Conservation (phyloP, 2,113 vertebrate species). For the Arenaria interpres region DNA sequence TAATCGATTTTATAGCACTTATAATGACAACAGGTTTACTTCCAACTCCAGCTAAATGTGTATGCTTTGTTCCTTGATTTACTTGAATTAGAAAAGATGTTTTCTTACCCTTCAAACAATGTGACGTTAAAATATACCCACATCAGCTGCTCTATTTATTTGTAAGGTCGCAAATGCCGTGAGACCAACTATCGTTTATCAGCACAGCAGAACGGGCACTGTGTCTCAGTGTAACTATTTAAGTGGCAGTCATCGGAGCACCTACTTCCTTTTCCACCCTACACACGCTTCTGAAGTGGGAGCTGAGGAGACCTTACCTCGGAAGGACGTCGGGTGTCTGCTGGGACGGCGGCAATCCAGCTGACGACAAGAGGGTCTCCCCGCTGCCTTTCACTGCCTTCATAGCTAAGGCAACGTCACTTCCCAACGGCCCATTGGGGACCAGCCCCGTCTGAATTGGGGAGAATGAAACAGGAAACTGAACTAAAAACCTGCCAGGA, state of each 20-base stretch:
- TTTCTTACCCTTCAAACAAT: background rate
- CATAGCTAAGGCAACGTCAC: constrained; percentile 62
- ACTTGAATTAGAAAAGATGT: background rate
- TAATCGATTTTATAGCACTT: background rate
- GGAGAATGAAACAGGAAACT: background rate
- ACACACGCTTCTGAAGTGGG: background rate
- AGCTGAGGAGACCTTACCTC: constrained; percentile 75
- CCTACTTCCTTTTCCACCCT: background rate
- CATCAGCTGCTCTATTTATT: background rate
- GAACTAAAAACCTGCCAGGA: background rate
- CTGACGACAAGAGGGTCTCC: constrained; percentile 15
- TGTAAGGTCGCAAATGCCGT: background rate
- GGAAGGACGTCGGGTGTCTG: constrained; percentile 69
- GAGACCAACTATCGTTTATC: background rate
- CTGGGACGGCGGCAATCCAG: constrained; percentile 69
- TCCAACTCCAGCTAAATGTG: background rate
- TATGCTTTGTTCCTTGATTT: background rate
- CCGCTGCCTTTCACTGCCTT: constrained; percentile 67
- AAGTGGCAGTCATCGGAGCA: background rate
- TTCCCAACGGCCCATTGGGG: constrained; percentile 83
- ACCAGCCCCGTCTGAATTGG: constrained; percentile 75
- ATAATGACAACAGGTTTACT: background rate
- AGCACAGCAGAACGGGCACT: background rate
- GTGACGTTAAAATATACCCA: background rate
- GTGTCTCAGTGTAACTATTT: background rate